phyloP scores from a whole-genome alignment of 2,113 vertebrate genomes.

The Chauna torquata region DNA sequence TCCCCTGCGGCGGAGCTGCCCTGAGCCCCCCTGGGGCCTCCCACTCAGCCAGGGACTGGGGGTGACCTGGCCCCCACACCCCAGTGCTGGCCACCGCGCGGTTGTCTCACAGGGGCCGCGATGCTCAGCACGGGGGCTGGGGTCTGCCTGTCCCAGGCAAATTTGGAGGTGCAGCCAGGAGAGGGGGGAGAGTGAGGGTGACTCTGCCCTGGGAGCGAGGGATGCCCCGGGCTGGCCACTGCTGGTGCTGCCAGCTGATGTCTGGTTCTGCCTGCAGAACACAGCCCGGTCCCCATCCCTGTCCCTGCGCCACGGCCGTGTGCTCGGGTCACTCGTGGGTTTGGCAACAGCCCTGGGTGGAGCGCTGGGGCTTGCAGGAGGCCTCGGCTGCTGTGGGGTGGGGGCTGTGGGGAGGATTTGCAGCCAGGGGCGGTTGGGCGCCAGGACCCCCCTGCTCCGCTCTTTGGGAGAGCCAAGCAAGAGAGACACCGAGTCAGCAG shows the following conservation, averaged over 20 bases:
- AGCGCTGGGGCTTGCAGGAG: not conserved
- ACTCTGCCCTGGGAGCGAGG: not conserved
- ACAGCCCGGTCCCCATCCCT: not conserved
- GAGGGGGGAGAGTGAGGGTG: not conserved
- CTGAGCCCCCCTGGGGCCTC: not conserved
- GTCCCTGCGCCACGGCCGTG: not conserved
- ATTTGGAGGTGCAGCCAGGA: not conserved
- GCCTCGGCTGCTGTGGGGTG: not conserved
- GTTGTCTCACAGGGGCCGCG: accelerated
- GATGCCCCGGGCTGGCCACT: not conserved
- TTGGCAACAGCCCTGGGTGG: too few species aligned
- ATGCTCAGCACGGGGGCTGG: not conserved
- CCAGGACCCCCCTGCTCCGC: not conserved
- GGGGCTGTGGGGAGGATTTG: accelerated
- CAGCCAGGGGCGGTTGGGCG: not conserved
- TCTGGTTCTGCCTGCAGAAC: too few species aligned
- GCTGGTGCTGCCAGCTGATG: not conserved
- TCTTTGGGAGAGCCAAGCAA: not conserved
- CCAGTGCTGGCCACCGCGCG: too few species aligned
- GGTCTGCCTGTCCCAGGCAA: accelerated
- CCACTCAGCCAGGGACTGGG: not conserved
- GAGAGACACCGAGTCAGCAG: not conserved
- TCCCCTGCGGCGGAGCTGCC: not conserved
- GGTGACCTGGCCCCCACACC: not conserved
- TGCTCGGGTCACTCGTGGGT: accelerated